Evolutionary conservation across 92 coral and sea anemone genomes (phyloP).

Genomic region (Heteractis magnifica): DNA sequence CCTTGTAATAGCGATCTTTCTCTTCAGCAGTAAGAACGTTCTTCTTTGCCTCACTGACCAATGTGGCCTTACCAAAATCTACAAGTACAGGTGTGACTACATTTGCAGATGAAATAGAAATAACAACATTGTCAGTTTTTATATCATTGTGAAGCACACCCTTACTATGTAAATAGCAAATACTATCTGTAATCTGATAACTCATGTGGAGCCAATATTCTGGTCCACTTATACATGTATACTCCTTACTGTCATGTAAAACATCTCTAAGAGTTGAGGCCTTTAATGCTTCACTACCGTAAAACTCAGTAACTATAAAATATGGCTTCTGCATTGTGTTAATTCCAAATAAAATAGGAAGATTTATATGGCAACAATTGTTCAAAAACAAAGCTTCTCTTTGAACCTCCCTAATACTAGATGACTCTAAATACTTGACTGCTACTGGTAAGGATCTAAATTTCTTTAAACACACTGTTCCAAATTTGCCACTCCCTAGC

Average conservation of each 20-base stretch:
- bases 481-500: slow-evolving; percentile 68
- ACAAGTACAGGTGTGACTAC: too few relatives aligned
- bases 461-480: slow-evolving; percentile 46
- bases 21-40: too few relatives aligned
- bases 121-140: slow-evolving; percentile 35
- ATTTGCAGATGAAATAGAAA: too few relatives aligned
- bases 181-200: slow-evolving; percentile 50
- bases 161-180: slow-evolving; percentile 45
- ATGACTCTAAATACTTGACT: slow-evolving; percentile 58
- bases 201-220: slow-evolving; percentile 53
- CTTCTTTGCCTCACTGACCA: too few relatives aligned
- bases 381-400: slow-evolving; percentile 45
- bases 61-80: too few relatives aligned
- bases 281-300: slow-evolving; percentile 29
- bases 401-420: slow-evolving; percentile 38
- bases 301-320: slow-evolving; percentile 57
- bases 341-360: slow-evolving; percentile 58
- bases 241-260: slow-evolving; percentile 1
- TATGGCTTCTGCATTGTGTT: slow-evolving; percentile 41
- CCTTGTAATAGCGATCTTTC: too few relatives aligned
- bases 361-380: slow-evolving; percentile 51
- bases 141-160: slow-evolving; percentile 32
- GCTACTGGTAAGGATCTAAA: slow-evolving; percentile 68
- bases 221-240: background rate
- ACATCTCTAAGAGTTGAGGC: slow-evolving; percentile 28